Conservation (phyloP, 2,113 vertebrate genomes). For the Mesitornis unicolor region DNA sequence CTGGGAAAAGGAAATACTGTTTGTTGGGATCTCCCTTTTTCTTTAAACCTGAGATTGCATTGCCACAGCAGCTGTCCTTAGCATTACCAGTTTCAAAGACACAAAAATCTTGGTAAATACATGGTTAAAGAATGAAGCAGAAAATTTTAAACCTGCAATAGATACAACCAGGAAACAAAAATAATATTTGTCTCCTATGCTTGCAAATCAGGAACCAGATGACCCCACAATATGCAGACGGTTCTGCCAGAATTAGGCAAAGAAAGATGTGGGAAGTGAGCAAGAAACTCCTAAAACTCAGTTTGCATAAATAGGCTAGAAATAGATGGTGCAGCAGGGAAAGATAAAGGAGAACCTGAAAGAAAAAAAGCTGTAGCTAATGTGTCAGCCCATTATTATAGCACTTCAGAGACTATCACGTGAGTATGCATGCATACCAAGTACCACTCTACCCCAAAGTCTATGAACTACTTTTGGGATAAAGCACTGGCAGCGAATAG, state of each 20-base stretch:
- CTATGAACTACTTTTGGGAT: background rate
- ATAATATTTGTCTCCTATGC: background rate
- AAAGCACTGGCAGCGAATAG: background rate
- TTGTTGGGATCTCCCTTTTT: background rate
- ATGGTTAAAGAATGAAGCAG: background rate
- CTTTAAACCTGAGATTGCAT: background rate
- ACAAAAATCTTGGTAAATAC: background rate
- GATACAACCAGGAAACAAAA: background rate
- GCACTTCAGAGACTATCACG: background rate
- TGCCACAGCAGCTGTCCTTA: background rate
- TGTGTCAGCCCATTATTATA: background rate
- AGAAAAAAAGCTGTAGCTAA: background rate
- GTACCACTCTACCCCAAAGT: background rate
- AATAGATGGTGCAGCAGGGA: background rate
- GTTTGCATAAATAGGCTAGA: background rate
- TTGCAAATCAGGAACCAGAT: background rate
- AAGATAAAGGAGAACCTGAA: background rate
- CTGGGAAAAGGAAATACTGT: background rate
- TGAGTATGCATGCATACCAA: background rate
- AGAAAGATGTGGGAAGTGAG: constrained; percentile 17
- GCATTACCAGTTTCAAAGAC: background rate
- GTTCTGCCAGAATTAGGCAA: background rate
- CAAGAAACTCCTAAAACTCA: background rate
- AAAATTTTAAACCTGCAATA: background rate
- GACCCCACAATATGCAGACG: background rate